Evolutionary conservation across 1,140 invertebrate genomes (phyloP).

Genomic region (Samia ricini): DNA sequence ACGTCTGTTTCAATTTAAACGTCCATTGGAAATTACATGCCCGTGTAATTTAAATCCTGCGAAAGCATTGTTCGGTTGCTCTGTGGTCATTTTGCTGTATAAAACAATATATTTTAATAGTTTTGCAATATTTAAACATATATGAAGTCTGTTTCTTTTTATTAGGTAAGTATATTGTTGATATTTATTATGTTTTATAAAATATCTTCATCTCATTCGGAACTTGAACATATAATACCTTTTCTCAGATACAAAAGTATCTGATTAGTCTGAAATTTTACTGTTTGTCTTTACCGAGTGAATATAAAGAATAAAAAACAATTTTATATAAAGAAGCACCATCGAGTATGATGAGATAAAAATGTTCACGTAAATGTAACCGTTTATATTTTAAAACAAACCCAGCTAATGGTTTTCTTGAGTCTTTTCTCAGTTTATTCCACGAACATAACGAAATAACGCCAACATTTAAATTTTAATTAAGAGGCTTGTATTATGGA

Average conservation of each 20-base stretch:
- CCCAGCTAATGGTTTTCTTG: constrained; percentile 15
- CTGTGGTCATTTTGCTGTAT: neutral
- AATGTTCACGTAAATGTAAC: neutral
- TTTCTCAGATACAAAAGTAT: no score
- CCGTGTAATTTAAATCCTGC: neutral
- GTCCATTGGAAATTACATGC: neutral
- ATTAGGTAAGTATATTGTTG: no score
- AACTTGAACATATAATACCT: no score
- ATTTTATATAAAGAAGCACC: no score
- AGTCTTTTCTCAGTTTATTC: constrained; percentile 9
- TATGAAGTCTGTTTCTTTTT: no score
- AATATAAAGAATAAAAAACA: no score
- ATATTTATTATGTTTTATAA: no score
- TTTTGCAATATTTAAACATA: no score
- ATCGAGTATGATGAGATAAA: neutral
- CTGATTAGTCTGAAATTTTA: no score
- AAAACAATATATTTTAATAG: neutral
- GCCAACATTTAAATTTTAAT: constrained; percentile 14
- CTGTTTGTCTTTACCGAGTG: no score
- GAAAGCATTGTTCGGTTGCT: neutral
- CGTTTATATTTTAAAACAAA: constrained; percentile 9
- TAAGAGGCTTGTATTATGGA: neutral
- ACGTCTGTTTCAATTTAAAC: neutral
- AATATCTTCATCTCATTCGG: no score
- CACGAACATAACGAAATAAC: constrained; percentile 11